A percentile compares a stretch with the other conserved stretches of the same genome.
Conservation (phyloP, 2,797 vertebrate genomes). For the Hyperoplus immaculatus region DNA sequence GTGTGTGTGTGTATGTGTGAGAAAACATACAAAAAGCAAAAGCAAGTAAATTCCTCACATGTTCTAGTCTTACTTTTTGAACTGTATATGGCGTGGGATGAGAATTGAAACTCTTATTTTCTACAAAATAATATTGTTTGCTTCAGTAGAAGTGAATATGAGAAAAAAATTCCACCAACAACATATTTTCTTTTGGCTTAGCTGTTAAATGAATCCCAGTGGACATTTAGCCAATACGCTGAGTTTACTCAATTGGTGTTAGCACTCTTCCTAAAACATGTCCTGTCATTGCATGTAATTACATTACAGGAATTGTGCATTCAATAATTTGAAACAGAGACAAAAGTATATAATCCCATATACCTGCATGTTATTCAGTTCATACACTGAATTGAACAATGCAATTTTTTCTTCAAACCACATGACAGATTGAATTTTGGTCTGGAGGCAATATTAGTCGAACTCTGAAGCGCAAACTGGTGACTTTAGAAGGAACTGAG, state of each 20-base stretch:
- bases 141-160: neutral
- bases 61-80: slow-evolving; percentile 41
- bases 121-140: neutral
- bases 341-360: neutral
- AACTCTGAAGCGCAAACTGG: neutral
- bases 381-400: neutral
- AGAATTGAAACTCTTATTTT: no score
- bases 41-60: slow-evolving; percentile 69
- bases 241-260: neutral
- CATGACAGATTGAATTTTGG: no score
- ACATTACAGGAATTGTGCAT: neutral
- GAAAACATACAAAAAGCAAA: slow-evolving; percentile 70
- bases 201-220: neutral
- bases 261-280: neutral
- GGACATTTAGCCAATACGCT: neutral
- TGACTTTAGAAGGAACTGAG: neutral
- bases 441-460: neutral
- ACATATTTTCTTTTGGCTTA: neutral
- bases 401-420: neutral
- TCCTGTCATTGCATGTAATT: neutral
- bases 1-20: slow-evolving; percentile 51
- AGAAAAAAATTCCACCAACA: neutral
- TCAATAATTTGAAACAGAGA: neutral
- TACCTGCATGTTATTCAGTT: neutral
- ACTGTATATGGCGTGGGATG: neutral